Evolutionary conservation across 2,113 vertebrate species (phyloP).

Genomic region (Cyprinodon brontotheroides): DNA sequence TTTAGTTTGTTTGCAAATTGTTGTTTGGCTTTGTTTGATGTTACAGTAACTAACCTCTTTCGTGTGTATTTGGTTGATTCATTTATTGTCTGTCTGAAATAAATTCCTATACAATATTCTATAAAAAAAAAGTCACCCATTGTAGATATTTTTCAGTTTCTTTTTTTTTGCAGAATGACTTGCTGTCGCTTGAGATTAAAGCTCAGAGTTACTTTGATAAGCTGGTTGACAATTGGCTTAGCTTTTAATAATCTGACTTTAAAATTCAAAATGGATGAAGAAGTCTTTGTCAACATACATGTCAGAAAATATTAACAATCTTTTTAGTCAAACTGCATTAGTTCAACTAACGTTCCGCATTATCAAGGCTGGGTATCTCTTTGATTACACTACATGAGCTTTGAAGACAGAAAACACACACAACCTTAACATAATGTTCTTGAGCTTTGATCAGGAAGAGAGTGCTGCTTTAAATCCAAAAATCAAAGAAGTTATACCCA

Average conservation of each 20-base stretch:
- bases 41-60: too few relatives aligned
- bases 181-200: slow-evolving; percentile 16
- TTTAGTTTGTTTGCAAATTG: too few relatives aligned
- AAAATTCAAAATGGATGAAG: slow-evolving; percentile 39
- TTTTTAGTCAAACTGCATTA: slow-evolving; percentile 61
- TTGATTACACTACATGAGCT: slow-evolving; percentile 69
- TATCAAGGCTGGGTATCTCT: slow-evolving; percentile 66
- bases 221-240: slow-evolving; percentile 21
- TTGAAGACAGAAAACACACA: slow-evolving; percentile 65
- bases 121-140: not conserved
- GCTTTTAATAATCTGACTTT: slow-evolving; percentile 37
- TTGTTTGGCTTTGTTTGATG: too few relatives aligned
- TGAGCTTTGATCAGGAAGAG: slow-evolving; percentile 63
- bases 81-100: too few relatives aligned
- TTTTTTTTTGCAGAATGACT: not conserved
- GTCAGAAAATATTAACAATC: slow-evolving; percentile 58
- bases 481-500: slow-evolving; percentile 62
- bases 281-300: slow-evolving; percentile 20
- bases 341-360: slow-evolving; percentile 39
- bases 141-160: not conserved
- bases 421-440: slow-evolving; percentile 49
- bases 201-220: slow-evolving; percentile 36
- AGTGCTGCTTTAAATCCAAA: slow-evolving; percentile 41
- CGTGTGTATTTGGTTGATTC: too few relatives aligned
- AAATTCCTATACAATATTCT: too few relatives aligned